Conservation (phyloP, 2,113 vertebrate species). For the Zootoca vivipara region DNA sequence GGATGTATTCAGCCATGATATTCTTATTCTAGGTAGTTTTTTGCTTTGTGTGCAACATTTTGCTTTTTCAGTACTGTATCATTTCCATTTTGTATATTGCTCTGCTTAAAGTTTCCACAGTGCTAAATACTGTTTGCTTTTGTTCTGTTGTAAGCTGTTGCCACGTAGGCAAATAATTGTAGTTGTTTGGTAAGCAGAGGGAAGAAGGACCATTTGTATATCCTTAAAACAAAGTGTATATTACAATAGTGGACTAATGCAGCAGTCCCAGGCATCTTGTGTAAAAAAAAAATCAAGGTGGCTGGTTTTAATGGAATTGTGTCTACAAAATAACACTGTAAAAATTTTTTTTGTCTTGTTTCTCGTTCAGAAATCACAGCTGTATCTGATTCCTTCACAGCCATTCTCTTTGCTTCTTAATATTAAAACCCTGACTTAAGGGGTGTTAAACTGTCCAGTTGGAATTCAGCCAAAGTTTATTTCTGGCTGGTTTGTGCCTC, state of each 20-base stretch:
- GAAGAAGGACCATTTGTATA: background rate
- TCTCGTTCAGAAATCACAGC: background rate
- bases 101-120: background rate
- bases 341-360: background rate
- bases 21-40: background rate
- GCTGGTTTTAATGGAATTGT: background rate
- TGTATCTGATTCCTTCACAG: background rate
- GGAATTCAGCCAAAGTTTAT: background rate
- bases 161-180: background rate
- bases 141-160: background rate
- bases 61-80: background rate
- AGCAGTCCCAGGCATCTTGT: background rate
- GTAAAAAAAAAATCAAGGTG: background rate
- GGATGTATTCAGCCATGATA: background rate
- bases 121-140: background rate
- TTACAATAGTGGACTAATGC: background rate
- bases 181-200: background rate
- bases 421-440: background rate
- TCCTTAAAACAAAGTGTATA: background rate
- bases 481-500: background rate
- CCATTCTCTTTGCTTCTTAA: background rate
- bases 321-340: background rate
- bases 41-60: background rate
- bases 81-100: background rate
- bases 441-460: too few species aligned